These are phyloP conservation scores for Oenanthe melanoleuca DNA, from an alignment of 2,113 vertebrate genomes.

Conservation along the genomic window DNA sequence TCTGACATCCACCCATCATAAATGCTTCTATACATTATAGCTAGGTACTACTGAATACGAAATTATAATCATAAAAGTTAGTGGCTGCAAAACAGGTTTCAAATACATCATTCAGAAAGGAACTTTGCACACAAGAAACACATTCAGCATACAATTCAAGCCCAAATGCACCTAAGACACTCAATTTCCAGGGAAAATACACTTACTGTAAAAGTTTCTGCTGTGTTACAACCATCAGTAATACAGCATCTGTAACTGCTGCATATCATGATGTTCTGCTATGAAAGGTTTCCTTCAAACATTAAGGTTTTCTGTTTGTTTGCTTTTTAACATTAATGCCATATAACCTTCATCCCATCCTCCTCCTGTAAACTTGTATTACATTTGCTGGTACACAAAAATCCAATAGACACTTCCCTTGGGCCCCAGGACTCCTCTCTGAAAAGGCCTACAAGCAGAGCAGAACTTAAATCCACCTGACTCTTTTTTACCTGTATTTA, in stretches of 20 bases:
- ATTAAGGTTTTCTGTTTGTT: background rate
- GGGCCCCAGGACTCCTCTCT: constrained; percentile 37
- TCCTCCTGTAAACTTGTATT: constrained; percentile 18
- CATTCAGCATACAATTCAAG: constrained; percentile 4
- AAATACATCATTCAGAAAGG: constrained; percentile 7
- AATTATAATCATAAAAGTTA: background rate
- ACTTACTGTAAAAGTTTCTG: constrained; percentile 3
- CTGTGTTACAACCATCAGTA: background rate
- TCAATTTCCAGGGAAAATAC: constrained; percentile 3
- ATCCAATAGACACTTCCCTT: background rate
- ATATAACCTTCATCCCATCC: background rate
- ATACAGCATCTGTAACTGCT: background rate
- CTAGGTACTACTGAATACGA: background rate
- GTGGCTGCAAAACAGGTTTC: constrained; percentile 9
- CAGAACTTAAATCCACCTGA: constrained; percentile 14
- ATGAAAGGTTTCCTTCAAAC: background rate
- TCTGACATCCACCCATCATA: background rate
- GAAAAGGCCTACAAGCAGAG: constrained; percentile 38
- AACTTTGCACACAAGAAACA: background rate
- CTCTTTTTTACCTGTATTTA: constrained; percentile 84
- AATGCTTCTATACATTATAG: background rate
- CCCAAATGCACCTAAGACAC: background rate
- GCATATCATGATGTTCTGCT: background rate
- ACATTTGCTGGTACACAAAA: constrained; percentile 32
- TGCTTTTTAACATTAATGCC: background rate